Conservation (phyloP, 2,888 invertebrate species). For the Euplexia lucipara region DNA sequence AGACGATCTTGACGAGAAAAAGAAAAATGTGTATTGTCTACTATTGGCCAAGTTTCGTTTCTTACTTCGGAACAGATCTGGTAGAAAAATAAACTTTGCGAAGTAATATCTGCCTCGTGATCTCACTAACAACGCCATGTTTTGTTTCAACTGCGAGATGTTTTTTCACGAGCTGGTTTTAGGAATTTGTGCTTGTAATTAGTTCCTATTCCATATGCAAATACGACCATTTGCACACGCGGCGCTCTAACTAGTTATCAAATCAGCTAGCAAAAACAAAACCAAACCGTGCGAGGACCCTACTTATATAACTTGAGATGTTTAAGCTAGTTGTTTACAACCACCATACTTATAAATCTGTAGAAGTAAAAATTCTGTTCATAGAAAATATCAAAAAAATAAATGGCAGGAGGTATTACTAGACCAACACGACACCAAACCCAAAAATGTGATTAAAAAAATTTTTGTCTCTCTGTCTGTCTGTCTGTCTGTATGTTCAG, state of each 20-base stretch:
- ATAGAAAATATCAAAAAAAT: too few species aligned
- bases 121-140: constrained; percentile 20
- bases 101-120: constrained; percentile 37
- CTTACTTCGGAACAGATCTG: constrained; percentile 10
- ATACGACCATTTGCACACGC: constrained; percentile 31
- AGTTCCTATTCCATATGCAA: constrained; percentile 17
- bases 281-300: too few species aligned
- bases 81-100: constrained; percentile 49
- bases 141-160: constrained; percentile 4
- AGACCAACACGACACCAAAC: too few species aligned
- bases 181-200: constrained; percentile 1
- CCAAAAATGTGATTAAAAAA: too few species aligned
- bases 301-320: too few species aligned
- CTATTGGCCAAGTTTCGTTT: constrained; percentile 39
- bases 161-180: constrained; percentile 12
- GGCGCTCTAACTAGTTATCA: constrained; percentile 2
- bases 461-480: too few species aligned
- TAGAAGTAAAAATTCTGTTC: too few species aligned
- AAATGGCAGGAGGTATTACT: too few species aligned
- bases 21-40: constrained; percentile 41
- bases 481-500: too few species aligned
- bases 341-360: too few species aligned
- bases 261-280: too few species aligned
- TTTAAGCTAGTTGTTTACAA: too few species aligned
- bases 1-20: constrained; percentile 23